Percentiles rank a stretch among this genome's conserved stretches.
phyloP scores from a whole-genome alignment of 2,888 invertebrate species.

The Diloba caeruleocephala region DNA sequence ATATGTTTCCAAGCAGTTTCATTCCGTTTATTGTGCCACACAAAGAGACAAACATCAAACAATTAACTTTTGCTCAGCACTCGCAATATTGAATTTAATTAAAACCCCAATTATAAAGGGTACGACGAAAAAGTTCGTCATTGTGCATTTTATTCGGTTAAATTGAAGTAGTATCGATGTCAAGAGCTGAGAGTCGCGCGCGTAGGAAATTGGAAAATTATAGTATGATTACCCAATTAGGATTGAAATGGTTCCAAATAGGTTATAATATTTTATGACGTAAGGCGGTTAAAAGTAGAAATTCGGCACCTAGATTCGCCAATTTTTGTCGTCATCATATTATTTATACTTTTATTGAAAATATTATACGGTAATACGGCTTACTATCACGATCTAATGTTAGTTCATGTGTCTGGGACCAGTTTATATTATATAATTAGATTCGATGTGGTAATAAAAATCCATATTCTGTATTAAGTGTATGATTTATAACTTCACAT shows the following conservation, averaged over 20 bases:
- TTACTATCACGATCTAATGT: too few relatives aligned
- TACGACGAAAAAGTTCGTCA: slow-evolving; percentile 13
- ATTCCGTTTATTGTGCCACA: slow-evolving; percentile 23
- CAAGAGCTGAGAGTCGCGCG: not conserved
- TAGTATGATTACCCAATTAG: not conserved
- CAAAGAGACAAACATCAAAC: slow-evolving; percentile 40
- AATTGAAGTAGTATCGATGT: slow-evolving; percentile 3
- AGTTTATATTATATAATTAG: too few relatives aligned
- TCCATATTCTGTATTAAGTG: too few relatives aligned
- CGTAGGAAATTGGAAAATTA: not conserved
- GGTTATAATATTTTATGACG: too few relatives aligned
- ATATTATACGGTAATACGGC: too few relatives aligned
- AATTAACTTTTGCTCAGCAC: slow-evolving; percentile 28
- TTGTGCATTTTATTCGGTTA: slow-evolving; percentile 25
- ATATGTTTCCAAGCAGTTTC: slow-evolving; percentile 21
- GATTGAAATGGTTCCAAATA: not conserved
- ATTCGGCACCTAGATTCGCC: too few relatives aligned
- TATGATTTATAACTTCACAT: too few relatives aligned
- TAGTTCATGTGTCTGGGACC: too few relatives aligned
- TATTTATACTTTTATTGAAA: too few relatives aligned
- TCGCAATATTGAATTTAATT: slow-evolving; percentile 35
- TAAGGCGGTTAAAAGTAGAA: too few relatives aligned
- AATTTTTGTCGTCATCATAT: too few relatives aligned
- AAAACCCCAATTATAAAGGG: slow-evolving; percentile 20
- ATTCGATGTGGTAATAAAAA: too few relatives aligned